phyloP scores from a whole-genome alignment of 2,888 invertebrate genomes.

The Nemoura dubitans region DNA sequence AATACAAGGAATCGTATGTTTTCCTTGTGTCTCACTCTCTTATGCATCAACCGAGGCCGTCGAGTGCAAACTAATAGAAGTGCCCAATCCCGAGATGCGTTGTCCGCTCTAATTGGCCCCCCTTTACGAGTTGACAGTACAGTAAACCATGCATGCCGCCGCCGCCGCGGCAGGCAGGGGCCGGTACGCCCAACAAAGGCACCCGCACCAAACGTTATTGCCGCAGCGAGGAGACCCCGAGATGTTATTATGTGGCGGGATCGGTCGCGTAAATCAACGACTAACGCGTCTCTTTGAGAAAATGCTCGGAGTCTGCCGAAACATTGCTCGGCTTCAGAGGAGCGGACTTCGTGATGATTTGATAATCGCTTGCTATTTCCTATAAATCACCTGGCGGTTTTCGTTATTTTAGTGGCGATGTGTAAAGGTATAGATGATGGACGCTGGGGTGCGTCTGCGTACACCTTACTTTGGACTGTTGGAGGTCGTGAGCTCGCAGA shows the following conservation, averaged over 20 bases:
- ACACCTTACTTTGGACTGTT: too few relatives aligned
- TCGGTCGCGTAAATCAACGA: not conserved
- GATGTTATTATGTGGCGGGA: not conserved
- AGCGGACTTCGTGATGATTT: not conserved
- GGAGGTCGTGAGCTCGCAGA: not conserved
- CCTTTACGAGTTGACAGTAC: slow-evolving; percentile 38
- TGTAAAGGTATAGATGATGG: not conserved
- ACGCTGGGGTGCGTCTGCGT: not conserved
- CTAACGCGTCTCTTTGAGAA: not conserved
- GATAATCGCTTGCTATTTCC: not conserved
- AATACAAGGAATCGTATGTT: too few relatives aligned
- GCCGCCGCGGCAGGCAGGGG: too few relatives aligned
- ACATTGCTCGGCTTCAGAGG: not conserved
- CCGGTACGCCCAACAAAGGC: not conserved
- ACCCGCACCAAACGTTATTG: not conserved
- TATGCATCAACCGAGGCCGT: not conserved
- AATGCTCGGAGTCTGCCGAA: not conserved
- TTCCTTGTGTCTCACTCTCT: too few relatives aligned
- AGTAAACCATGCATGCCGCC: not conserved
- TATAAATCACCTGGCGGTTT: not conserved
- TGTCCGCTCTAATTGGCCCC: slow-evolving; percentile 38
- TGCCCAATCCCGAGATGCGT: slow-evolving; percentile 20
- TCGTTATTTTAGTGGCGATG: not conserved
- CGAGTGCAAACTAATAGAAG: not conserved
- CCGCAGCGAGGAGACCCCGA: too few relatives aligned